Percentiles rank a stretch among this genome's conserved stretches.
Conservation (phyloP, 1,140 invertebrate species). For the Zaprionus taronus region DNA sequence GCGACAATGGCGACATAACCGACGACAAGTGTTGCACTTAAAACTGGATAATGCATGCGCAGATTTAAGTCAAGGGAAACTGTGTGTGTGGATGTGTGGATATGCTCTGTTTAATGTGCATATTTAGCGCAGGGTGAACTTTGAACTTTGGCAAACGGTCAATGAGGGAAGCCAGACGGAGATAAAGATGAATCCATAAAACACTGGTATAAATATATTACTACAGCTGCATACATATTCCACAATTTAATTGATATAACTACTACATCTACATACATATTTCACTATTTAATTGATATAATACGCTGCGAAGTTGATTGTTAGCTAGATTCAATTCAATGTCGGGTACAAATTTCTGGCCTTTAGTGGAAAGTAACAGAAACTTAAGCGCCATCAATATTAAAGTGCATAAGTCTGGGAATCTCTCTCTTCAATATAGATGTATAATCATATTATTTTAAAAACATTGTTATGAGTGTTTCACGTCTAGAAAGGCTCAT, state of each 20-base stretch:
- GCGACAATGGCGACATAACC: constrained; percentile 16
- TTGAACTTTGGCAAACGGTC: constrained; percentile 62
- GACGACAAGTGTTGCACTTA: constrained; percentile 54
- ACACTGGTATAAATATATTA: not conserved
- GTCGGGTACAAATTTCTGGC: too few relatives aligned
- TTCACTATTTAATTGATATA: not conserved
- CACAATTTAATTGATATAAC: not conserved
- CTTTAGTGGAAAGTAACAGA: too few relatives aligned
- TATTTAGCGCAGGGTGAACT: constrained; percentile 45
- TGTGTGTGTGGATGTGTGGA: not conserved
- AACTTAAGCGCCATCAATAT: too few relatives aligned
- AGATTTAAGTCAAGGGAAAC: constrained; percentile 38
- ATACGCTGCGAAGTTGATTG: not conserved
- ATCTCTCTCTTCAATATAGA: too few relatives aligned
- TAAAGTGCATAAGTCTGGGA: too few relatives aligned
- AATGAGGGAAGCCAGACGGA: constrained; percentile 18
- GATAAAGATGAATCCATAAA: not conserved
- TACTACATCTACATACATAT: not conserved
- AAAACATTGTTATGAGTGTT: too few relatives aligned
- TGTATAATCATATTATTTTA: too few relatives aligned
- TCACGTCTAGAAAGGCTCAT: too few relatives aligned
- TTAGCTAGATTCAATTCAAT: too few relatives aligned
- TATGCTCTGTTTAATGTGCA: constrained; percentile 4
- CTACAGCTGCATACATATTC: not conserved
- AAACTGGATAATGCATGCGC: constrained; percentile 43